Base-by-base conservation (phyloP, 2,113 vertebrate species). In the Paraplagusia blochii region DNA sequence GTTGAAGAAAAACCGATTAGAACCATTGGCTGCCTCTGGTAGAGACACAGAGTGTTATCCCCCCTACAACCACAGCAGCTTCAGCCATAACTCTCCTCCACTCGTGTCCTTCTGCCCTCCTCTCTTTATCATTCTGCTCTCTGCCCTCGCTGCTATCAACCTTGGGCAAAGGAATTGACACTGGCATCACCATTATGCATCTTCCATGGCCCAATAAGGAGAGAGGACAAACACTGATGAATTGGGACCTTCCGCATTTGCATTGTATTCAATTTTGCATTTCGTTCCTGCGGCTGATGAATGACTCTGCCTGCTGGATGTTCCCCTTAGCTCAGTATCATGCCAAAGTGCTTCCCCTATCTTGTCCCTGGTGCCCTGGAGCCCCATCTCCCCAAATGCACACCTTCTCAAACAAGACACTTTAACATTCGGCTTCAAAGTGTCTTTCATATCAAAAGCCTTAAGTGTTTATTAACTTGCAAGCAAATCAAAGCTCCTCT, bases 201-300 rank as follows among this genome's bases (percentile, higher is more conserved):
- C 46, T 53, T 62, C 74, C 72, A 58, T 57, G 46, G 69, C 62
- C 50, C 51, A 9, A 40, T 66, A 53, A 58, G 43, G 46, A 59
- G 58, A 48, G 40, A 16, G 14, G 16, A 56, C 51, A 63, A 59
- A 53, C 47, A 58, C 56, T 80, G 80, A 86, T 85, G 76, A 85
- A 82, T 81, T 45, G 58, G 73, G 69, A 54, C 44, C 50, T 36
- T 48, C 45, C 51, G 53, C 66, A 74, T 84, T 68, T 74, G 72
- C 73, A 81, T 76, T 87, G 79, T 85, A 56, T 74, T 76, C 58
- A 54, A 15, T 68, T 63, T 57, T 53, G 57, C 64, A 79, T 81
- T 81, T 77, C 83, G 50, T 77, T 76, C 56, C 74, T 48, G 19
- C 29, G 22, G 35, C 64, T 83, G 81, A 83, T 76, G 58, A 81